These are phyloP conservation scores for Eucidaris tribuloides DNA, from an alignment of 35 echinoderm and acorn worm species.

Conservation along the genomic window DNA sequence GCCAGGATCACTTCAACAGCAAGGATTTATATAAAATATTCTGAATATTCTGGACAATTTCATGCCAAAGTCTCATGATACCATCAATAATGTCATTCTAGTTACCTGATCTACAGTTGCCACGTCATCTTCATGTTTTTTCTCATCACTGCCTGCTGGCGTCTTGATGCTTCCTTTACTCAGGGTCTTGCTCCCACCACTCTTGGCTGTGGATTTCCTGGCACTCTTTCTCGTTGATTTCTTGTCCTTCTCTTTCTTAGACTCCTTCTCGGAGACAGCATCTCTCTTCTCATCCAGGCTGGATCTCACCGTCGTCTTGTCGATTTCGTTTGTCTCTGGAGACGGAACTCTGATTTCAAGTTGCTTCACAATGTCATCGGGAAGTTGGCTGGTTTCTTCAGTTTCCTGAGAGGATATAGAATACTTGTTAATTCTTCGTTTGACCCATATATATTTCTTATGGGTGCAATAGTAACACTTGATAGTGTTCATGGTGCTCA, in stretches of 20 bases:
- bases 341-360: background rate
- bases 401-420: too few species aligned
- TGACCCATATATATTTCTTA: too few species aligned
- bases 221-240: constrained; percentile 30
- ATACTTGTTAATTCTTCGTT: too few species aligned
- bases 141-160: background rate
- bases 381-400: background rate
- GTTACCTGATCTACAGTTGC: constrained; percentile 12
- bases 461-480: too few species aligned
- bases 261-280: constrained; percentile 8
- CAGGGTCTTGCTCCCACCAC: constrained; percentile 25
- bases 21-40: too few species aligned
- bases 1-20: too few species aligned
- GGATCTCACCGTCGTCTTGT: constrained; percentile 31
- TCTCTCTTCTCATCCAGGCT: background rate
- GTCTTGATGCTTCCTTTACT: constrained; percentile 43
- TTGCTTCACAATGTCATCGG: background rate
- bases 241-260: constrained; percentile 31
- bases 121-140: constrained; percentile 33
- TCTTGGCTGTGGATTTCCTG: constrained; percentile 52
- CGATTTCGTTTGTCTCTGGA: constrained; percentile 2
- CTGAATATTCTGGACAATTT: too few species aligned
- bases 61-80: too few species aligned
- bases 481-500: too few species aligned
- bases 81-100: too few species aligned